Conservation (phyloP, 2,797 vertebrate species). For the Falco columbarius region DNA sequence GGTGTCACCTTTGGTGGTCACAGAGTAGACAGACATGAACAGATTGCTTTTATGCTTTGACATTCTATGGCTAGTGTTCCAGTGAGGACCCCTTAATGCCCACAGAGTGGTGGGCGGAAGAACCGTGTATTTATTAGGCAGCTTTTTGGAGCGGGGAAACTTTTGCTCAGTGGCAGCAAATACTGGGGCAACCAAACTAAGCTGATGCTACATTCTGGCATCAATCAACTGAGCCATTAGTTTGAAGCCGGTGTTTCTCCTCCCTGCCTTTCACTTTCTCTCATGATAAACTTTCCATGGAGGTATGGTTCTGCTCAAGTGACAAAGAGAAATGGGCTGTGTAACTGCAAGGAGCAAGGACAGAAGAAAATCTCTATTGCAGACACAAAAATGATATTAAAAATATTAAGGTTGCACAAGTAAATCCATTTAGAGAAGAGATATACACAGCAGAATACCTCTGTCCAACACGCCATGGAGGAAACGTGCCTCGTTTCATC, state of each 20-base stretch:
- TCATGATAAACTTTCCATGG: constrained; percentile 27
- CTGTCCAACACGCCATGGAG: background rate
- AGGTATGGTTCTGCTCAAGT: constrained; percentile 24
- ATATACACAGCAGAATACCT: background rate
- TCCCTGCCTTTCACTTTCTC: constrained; percentile 28
- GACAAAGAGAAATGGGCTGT: constrained; percentile 56
- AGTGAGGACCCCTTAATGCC: background rate
- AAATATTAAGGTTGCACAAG: constrained; percentile 20
- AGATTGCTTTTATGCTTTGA: background rate
- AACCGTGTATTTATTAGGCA: background rate
- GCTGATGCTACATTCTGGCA: background rate
- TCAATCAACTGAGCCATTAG: constrained; percentile 18
- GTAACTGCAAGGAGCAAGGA: constrained; percentile 35
- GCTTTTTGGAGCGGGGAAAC: background rate
- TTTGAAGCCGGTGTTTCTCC: constrained; percentile 26
- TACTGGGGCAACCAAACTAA: background rate
- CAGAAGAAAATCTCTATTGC: constrained; percentile 41
- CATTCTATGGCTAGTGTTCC: background rate
- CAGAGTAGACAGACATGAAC: background rate
- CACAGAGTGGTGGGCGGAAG: background rate
- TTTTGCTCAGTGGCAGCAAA: background rate
- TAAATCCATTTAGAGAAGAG: constrained; percentile 19
- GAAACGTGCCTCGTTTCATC: background rate
- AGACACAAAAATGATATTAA: constrained; percentile 30
- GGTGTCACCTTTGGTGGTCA: background rate